Evolutionary conservation across 35 echinoderm and acorn worm genomes (phyloP), one percentile per base, ranked within the genome.

Genomic region (Apostichopus parvimensis): DNA sequence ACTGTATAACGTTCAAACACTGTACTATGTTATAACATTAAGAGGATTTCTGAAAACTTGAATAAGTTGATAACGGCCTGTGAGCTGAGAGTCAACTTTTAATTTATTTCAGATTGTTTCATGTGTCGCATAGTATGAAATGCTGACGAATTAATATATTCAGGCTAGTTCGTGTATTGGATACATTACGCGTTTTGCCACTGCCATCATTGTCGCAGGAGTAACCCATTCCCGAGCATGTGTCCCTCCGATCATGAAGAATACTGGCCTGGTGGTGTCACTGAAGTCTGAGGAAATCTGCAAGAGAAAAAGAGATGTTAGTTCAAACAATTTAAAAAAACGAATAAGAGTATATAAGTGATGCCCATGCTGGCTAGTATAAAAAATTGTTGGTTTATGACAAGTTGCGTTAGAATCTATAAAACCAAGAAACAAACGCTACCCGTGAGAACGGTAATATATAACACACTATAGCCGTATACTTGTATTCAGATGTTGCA

Each of bases 161-260:
- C 68, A 72, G 4, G 68, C 68, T 72, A 72, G 68, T 72, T 77
- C 17, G 17, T 77, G 17, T 77, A 13, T 77, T 9, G 75, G 75
- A 77, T 77, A 83, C 28, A 10, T 83, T 77, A 90, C 87, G 8
- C 10, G 8, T 26, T 90, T 24, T 13, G 87, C 73, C 21, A 77
- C 15, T 2, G 6, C 28, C 62, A 90, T 90, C 25, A 77, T 76
- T 56, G 87, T 77, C 5, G 87, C 87, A 28, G 66, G 87, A 56
- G 87, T 28, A 73, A 90, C 21, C 87, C 87, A 90, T 77, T 90
- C 87, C n/a, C 87, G 22, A 8, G 87, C 2, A 73, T 90, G 87
- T 14, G 56, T 18, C 17, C 25, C 79, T 6, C 79, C 79, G 9
- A 82, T 55, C 52, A 82, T 82, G 9, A 82, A 53, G 13, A 82